Base-by-base conservation (phyloP, 2,113 vertebrate species). In the Sarotherodon lohbergeri region DNA sequence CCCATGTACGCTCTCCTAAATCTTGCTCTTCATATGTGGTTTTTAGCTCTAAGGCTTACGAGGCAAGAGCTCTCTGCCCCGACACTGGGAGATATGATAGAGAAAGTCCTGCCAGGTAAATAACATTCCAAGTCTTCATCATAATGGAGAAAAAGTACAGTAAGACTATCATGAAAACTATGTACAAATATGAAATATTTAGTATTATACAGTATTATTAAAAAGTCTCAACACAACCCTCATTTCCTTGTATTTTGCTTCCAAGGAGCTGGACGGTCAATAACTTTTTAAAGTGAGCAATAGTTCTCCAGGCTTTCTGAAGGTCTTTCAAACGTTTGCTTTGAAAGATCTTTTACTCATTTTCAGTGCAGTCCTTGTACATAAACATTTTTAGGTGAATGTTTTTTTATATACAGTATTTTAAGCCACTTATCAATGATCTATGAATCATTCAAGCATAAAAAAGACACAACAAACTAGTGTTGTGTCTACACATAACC, bases 21-120 rank as follows among this genome's bases (percentile, higher is more conserved):
- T 91, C 81, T 76, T 95, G 91, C 91, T 94, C 91, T 96, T 94
- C 93, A 82, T 95, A 91, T 96, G 96, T 97, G 95, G 94, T 97
- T 96, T 97, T 94, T 97, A 99, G 98, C 98, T 96, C 93, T 98
- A 94, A 98, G 98, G 95, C 97, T 99, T 96, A 98, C 97, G 85
- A 98, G 98, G 94, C 98, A 99, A 81, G 98, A 99, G 91, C 98
- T 98, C 94, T 99, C 99, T 95, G 98, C 98, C 94, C 98, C 98
- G 90, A 97, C 97, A 91, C 98, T 99, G 90, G 96, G 96, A 92
- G 95, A 96, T 93, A 96, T 97, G 97, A 95, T 97, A 90, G 96
- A 97, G 89, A 96, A 96, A 92, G 95, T 96, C 94, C 93, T 97
- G 82, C 96, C 96, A 96, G 97, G 97, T 97, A 96, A 96, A 93